A percentile compares a stretch with the other conserved stretches of the same genome.
Evolutionary conservation across 2,888 invertebrate species (phyloP).

Genomic region (Lochmaea crataegi): DNA sequence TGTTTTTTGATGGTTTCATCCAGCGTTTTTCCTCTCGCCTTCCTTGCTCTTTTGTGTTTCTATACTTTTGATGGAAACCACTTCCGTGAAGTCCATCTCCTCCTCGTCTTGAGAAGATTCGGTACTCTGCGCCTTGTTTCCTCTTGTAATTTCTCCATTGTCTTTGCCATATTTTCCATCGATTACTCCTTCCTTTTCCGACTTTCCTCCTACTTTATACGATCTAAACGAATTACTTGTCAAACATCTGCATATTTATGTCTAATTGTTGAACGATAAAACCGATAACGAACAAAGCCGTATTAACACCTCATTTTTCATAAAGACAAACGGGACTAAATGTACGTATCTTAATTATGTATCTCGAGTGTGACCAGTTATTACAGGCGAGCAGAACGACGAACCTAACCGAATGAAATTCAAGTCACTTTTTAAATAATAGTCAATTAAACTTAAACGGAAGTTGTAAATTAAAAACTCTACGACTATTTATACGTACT

Average conservation of each 20-base stretch:
- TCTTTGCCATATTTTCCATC: no score
- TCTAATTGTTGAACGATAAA: neutral
- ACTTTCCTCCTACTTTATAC: no score
- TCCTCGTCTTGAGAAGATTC: no score
- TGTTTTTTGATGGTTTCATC: no score
- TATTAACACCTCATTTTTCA: neutral
- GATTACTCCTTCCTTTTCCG: no score
- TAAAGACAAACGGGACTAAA: neutral
- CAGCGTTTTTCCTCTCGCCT: no score
- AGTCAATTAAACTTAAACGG: slow-evolving; percentile 53
- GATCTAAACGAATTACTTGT: no score
- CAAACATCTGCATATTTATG: neutral
- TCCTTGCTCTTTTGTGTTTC: no score
- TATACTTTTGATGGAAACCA: no score
- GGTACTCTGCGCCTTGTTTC: no score
- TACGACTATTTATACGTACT: neutral
- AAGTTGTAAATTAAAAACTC: slow-evolving; percentile 54
- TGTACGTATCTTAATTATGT: slow-evolving; percentile 23
- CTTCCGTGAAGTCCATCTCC: no score
- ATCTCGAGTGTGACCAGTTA: slow-evolving; percentile 33
- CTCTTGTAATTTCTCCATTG: neutral
- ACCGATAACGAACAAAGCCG: neutral
- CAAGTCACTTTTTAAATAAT: slow-evolving; percentile 48
- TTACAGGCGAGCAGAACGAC: neutral
- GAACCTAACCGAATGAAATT: slow-evolving; percentile 49